phyloP scores from a whole-genome alignment of 2,888 invertebrate genomes.

The Xanthorhoe designata region DNA sequence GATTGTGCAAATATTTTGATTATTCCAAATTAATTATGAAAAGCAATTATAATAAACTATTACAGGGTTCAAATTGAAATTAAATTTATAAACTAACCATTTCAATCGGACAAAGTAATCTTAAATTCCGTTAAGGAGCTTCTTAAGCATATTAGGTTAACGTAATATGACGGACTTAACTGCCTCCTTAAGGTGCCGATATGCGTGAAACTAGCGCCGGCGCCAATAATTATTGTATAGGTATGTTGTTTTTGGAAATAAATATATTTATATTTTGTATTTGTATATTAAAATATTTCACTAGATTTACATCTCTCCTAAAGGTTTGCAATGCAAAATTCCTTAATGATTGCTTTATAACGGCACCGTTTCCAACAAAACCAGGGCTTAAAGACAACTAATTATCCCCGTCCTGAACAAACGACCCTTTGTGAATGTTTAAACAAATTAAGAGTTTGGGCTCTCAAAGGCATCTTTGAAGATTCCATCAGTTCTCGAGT shows the following conservation, averaged over 20 bases:
- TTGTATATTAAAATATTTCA: no score
- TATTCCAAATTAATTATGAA: background rate
- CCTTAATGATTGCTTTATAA: background rate
- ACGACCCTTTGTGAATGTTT: constrained; percentile 21
- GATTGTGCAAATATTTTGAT: background rate
- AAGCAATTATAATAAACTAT: background rate
- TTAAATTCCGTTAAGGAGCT: background rate
- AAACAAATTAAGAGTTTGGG: constrained; percentile 22
- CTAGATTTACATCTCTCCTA: no score
- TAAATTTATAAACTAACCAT: background rate
- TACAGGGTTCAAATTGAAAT: background rate
- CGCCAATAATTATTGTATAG: no score
- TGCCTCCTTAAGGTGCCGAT: no score
- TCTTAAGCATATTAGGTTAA: background rate
- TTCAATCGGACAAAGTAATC: background rate
- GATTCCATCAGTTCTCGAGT: constrained; percentile 6
- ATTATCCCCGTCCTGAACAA: constrained; percentile 15
- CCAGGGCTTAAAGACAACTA: constrained; percentile 9
- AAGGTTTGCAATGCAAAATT: no score
- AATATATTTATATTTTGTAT: no score
- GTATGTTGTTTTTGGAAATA: no score
- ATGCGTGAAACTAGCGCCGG: no score
- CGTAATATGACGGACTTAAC: no score
- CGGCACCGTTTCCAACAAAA: background rate
- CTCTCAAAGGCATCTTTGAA: constrained; percentile 14